Conservation (phyloP, 2,113 vertebrate genomes). For the Bothrops jararaca region DNA sequence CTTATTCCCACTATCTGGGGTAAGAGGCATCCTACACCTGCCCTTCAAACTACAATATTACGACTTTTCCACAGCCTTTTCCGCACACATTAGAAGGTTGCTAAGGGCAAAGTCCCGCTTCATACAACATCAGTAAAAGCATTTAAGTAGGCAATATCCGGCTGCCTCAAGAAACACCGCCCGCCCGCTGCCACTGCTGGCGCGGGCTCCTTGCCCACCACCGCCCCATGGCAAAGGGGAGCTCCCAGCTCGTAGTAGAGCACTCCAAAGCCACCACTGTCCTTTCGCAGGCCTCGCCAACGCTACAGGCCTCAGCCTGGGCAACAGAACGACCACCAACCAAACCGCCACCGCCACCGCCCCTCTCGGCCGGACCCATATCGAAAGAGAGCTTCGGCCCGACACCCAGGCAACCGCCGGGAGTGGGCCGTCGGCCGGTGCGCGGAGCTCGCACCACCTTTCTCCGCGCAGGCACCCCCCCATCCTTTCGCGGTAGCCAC, state of each 20-base stretch:
- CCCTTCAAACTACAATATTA: neutral
- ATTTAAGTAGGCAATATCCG: neutral
- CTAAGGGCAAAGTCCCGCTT: neutral
- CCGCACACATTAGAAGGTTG: neutral
- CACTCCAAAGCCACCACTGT: neutral
- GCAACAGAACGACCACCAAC: neutral
- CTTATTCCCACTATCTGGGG: neutral
- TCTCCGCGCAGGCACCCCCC: neutral
- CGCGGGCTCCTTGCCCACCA: neutral
- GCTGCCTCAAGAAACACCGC: neutral
- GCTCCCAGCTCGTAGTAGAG: neutral
- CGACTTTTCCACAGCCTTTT: neutral
- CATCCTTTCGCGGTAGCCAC: slow-evolving; percentile 31
- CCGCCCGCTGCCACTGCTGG: neutral
- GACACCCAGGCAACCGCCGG: slow-evolving; percentile 5
- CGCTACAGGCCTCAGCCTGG: slow-evolving; percentile 46
- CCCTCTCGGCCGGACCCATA: neutral
- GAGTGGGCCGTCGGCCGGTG: slow-evolving; percentile 16
- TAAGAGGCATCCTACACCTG: neutral
- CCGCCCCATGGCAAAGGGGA: neutral
- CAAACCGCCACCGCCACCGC: neutral
- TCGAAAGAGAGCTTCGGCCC: neutral
- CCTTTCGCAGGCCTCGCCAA: slow-evolving; percentile 31
- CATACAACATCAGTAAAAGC: neutral
- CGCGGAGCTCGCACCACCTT: neutral